Evolutionary conservation across 1,140 invertebrate species (phyloP).

Genomic region (Dreissena polymorpha): DNA sequence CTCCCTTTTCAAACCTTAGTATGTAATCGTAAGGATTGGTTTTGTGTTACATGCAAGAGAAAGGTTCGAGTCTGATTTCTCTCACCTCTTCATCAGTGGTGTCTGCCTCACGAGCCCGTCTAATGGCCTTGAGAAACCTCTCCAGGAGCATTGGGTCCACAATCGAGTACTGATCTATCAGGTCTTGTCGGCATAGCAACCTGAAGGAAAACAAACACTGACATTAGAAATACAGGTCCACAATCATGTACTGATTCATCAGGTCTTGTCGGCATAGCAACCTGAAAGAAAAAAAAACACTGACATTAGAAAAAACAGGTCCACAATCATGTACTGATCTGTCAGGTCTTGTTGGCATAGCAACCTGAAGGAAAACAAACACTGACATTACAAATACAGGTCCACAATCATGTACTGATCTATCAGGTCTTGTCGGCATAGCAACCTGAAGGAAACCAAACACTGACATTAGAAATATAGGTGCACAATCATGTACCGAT

Average conservation of each 20-base stretch:
- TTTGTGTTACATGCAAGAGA: no score
- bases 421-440: no score
- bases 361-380: conserved; percentile 27
- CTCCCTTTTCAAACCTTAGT: no score
- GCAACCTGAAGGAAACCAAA: no score
- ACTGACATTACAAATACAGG: conserved; percentile 20
- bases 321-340: conserved; percentile 67
- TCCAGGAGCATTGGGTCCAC: conserved; percentile 60
- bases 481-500: conserved; percentile 68
- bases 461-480: conserved; percentile 59
- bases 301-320: conserved; percentile 60
- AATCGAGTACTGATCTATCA: conserved; percentile 68
- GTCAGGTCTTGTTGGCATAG: conserved; percentile 56
- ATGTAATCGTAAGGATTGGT: no score
- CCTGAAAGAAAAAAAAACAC: no score
- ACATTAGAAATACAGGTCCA: no score
- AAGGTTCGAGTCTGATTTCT: no score
- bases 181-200: conserved; percentile 48
- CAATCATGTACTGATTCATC: no score
- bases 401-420: no score
- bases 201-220: conserved; percentile 12
- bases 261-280: no score
- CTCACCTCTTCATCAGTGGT: conserved; percentile 70
- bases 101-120: conserved; percentile 65
- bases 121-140: conserved; percentile 65